Conservation (phyloP, 2,113 vertebrate species). For the Chaetodon trifascialis region DNA sequence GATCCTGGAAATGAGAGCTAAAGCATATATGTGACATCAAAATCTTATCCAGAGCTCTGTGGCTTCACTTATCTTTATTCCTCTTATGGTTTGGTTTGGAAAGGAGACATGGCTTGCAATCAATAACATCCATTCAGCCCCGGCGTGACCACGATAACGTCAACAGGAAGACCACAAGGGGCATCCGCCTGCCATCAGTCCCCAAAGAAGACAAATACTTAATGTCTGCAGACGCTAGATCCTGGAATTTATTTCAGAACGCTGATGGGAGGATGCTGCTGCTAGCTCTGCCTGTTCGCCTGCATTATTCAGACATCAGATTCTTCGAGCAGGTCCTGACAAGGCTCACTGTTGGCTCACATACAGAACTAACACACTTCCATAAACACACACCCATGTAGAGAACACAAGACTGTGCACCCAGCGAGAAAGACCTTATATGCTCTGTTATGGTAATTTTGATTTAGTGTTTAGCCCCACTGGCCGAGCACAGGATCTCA, state of each 20-base stretch:
- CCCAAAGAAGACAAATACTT: background rate
- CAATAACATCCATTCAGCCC: background rate
- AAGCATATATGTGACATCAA: background rate
- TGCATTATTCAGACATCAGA: slow-evolving; percentile 7
- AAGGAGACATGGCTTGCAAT: background rate
- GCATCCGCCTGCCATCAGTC: background rate
- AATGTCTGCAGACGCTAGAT: background rate
- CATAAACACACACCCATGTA: slow-evolving; percentile 19
- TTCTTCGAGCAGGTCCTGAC: slow-evolving; percentile 47
- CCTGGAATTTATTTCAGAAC: background rate
- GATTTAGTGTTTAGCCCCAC: too few species aligned
- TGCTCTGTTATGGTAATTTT: background rate
- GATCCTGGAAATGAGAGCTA: background rate
- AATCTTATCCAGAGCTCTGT: background rate
- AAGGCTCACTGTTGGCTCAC: slow-evolving; percentile 16
- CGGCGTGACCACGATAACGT: slow-evolving; percentile 1
- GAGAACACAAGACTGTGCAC: background rate
- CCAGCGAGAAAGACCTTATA: background rate
- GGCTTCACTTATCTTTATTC: background rate
- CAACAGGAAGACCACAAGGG: slow-evolving; percentile 14
- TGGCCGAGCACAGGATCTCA: background rate
- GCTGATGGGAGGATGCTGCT: background rate
- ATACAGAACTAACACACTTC: slow-evolving; percentile 14
- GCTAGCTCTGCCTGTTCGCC: slow-evolving; percentile 6
- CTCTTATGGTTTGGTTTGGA: background rate